Evolutionary conservation across 2,888 invertebrate genomes (phyloP).

Genomic region (Parthenolecanium corni): DNA sequence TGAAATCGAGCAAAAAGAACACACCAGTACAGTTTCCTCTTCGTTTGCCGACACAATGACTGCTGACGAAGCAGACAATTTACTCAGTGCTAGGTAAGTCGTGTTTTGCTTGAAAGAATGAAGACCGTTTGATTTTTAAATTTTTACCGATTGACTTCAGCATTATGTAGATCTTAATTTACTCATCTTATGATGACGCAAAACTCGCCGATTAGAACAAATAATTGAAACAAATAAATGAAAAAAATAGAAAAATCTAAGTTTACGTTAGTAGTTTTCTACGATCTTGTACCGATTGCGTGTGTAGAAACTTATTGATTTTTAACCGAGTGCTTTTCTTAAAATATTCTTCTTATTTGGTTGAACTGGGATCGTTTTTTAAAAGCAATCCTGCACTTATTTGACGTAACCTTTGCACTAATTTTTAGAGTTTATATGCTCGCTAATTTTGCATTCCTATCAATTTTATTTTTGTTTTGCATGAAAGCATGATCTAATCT

Average conservation of each 20-base stretch:
- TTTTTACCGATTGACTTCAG: conserved; percentile 28
- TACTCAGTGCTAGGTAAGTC: conserved; percentile 70
- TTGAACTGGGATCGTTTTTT: too few species aligned
- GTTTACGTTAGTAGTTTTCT: too few species aligned
- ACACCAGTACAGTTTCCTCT: conserved; percentile 28
- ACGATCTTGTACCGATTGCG: too few species aligned
- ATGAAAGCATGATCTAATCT: conserved; percentile 27
- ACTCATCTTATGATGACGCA: too few species aligned
- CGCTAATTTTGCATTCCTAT: conserved; percentile 28
- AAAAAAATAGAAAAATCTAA: conserved; percentile 21
- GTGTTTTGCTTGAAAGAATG: conserved; percentile 10
- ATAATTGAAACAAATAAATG: too few species aligned
- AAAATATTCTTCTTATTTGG: too few species aligned
- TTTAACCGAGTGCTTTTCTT: too few species aligned
- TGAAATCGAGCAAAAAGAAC: conserved; percentile 34
- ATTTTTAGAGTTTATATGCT: not conserved
- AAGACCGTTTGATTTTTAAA: conserved; percentile 12
- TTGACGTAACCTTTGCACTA: too few species aligned
- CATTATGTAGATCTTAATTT: too few species aligned
- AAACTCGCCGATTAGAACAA: too few species aligned
- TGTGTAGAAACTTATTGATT: too few species aligned
- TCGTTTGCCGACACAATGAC: conserved; percentile 50
- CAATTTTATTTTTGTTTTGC: conserved; percentile 34
- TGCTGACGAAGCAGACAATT: conserved; percentile 74
- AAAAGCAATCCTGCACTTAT: too few species aligned